phyloP scores from a whole-genome alignment of 2,113 vertebrate genomes.

The Tonatia bakeri region DNA sequence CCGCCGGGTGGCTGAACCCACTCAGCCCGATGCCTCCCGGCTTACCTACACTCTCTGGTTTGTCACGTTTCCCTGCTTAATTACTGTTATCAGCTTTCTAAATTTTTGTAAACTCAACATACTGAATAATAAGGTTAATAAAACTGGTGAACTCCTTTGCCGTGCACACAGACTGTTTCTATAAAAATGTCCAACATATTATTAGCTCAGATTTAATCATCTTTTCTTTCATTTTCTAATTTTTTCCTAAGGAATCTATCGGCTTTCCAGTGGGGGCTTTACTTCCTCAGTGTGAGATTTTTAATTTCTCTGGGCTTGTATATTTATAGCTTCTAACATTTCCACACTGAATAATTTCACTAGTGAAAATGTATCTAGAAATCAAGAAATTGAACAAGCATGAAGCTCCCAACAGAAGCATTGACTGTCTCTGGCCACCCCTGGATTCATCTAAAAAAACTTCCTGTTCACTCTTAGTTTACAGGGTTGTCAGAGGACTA shows the following conservation, averaged over 20 bases:
- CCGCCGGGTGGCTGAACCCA: neutral
- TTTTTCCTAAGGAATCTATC: slow-evolving; percentile 55
- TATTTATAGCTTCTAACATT: slow-evolving; percentile 62
- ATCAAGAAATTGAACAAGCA: slow-evolving; percentile 5
- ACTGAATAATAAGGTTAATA: slow-evolving; percentile 66
- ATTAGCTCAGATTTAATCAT: slow-evolving; percentile 63
- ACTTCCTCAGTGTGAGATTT: slow-evolving; percentile 19
- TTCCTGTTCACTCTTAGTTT: neutral
- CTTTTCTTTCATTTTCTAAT: slow-evolving; percentile 48
- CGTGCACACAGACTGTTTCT: slow-evolving; percentile 21
- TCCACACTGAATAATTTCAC: slow-evolving; percentile 40
- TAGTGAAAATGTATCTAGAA: slow-evolving; percentile 19
- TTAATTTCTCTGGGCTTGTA: slow-evolving; percentile 44
- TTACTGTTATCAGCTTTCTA: slow-evolving; percentile 35
- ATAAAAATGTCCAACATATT: slow-evolving; percentile 40
- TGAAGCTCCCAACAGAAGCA: neutral
- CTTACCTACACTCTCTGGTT: neutral
- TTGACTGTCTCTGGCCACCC: neutral
- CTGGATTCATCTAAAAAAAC: neutral
- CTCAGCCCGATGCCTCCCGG: neutral
- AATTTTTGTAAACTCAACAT: slow-evolving; percentile 57
- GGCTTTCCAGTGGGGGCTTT: slow-evolving; percentile 15
- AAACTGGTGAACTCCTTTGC: slow-evolving; percentile 51
- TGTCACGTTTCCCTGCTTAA: slow-evolving; percentile 12
- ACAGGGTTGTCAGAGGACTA: neutral